Evolutionary conservation across 2,888 invertebrate species (phyloP).

Genomic region (Drosophila stalkeri): DNA sequence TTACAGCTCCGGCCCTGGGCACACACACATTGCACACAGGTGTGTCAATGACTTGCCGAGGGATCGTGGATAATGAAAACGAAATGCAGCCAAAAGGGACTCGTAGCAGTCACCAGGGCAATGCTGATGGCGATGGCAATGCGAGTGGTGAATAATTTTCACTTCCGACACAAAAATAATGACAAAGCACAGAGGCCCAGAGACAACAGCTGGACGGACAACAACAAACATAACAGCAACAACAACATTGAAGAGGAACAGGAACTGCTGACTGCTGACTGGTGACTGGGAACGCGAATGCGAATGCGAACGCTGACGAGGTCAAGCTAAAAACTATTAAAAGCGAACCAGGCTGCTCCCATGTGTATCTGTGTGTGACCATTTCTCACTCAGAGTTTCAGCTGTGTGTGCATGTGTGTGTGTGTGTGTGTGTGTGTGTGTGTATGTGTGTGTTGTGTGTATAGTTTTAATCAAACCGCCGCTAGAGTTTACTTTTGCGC

Average conservation of each 20-base stretch:
- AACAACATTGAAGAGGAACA: slow-evolving; percentile 13
- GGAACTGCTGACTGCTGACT: slow-evolving; percentile 11
- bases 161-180: slow-evolving; percentile 77
- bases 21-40: slow-evolving; percentile 52
- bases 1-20: background rate
- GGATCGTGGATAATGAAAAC: slow-evolving; percentile 73
- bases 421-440: slow-evolving; percentile 61
- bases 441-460: slow-evolving; percentile 32
- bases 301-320: slow-evolving; percentile 68
- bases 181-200: slow-evolving; percentile 52
- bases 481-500: slow-evolving; percentile 74
- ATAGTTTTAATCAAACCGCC: slow-evolving; percentile 76
- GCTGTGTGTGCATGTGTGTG: slow-evolving; percentile 20
- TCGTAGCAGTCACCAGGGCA: slow-evolving; percentile 68
- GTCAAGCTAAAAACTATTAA: slow-evolving; percentile 79
- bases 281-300: slow-evolving; percentile 25
- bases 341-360: slow-evolving; percentile 73
- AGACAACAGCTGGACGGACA: slow-evolving; percentile 52
- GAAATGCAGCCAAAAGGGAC: slow-evolving; percentile 70
- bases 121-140: slow-evolving; percentile 59
- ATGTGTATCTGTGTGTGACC: slow-evolving; percentile 65
- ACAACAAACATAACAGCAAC: slow-evolving; percentile 20
- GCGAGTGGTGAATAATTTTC: slow-evolving; percentile 71
- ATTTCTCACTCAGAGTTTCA: slow-evolving; percentile 49
- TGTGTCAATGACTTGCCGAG: slow-evolving; percentile 76